A percentile compares a stretch with the other conserved stretches of the same genome.
These are phyloP conservation scores for Artemia franciscana DNA, from an alignment of 1,140 invertebrate species.

Conservation along the genomic window DNA sequence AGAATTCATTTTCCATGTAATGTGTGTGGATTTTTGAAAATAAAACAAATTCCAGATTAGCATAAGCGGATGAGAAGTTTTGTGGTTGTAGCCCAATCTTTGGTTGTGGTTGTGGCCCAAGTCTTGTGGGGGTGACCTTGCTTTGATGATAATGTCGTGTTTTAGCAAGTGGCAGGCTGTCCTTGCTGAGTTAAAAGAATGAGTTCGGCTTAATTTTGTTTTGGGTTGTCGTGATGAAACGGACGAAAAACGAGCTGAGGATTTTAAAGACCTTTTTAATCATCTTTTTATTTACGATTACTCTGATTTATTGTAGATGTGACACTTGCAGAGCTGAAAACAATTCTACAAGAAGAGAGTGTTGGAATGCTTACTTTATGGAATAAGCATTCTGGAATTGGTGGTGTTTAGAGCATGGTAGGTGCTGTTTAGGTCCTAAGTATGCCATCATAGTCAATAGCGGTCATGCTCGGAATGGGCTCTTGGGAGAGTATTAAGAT, in stretches of 20 bases:
- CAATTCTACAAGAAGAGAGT: constrained; percentile 38
- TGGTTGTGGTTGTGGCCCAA: no score
- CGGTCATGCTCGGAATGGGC: no score
- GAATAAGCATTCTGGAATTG: constrained; percentile 99
- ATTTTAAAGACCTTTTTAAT: constrained; percentile 53
- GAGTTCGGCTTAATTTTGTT: constrained; percentile 46
- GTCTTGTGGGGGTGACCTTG: constrained; percentile 96
- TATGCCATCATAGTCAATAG: no score
- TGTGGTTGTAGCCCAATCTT: constrained; percentile 80
- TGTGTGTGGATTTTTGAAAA: constrained; percentile 43
- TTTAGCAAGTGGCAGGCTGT: constrained; percentile 41
- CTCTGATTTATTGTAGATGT: constrained; percentile 71
- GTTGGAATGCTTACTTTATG: constrained; percentile 93
- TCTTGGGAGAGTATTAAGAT: no score
- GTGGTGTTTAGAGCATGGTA: no score
- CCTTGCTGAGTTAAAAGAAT: constrained; percentile 39
- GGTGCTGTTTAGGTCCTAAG: no score
- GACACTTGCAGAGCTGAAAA: constrained; percentile 50
- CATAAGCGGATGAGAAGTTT: constrained; percentile 40
- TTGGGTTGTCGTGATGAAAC: constrained; percentile 73
- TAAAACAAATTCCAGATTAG: constrained; percentile 21
- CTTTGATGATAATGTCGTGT: constrained; percentile 63
- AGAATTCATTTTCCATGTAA: constrained; percentile 90
- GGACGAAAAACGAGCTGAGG: constrained; percentile 54
- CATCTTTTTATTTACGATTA: constrained; percentile 59